A percentile compares a stretch with the other conserved stretches of the same genome.
phyloP scores from a whole-genome alignment of 2,113 vertebrate genomes.

The Daphoenositta chrysoptera region DNA sequence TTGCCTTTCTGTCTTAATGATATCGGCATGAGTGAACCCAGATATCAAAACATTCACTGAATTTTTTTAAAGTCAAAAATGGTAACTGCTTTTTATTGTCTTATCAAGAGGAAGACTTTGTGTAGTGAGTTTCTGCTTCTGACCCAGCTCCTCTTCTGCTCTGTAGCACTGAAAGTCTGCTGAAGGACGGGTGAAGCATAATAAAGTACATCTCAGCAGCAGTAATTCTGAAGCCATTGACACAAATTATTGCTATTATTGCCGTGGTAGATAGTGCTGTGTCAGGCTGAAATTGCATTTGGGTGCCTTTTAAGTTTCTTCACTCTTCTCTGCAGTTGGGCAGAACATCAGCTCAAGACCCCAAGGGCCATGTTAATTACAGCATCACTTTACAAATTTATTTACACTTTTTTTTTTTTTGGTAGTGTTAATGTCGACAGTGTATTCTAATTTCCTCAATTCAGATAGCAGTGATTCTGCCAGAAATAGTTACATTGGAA shows the following conservation, averaged over 20 bases:
- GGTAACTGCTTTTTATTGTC: neutral
- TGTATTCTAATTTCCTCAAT: neutral
- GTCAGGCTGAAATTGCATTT: neutral
- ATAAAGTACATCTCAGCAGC: neutral
- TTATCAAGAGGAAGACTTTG: neutral
- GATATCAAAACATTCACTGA: neutral
- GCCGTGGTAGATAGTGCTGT: neutral
- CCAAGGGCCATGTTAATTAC: neutral
- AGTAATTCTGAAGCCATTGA: slow-evolving; percentile 2
- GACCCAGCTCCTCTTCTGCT: neutral
- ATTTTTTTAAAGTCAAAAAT: neutral
- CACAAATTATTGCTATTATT: slow-evolving; percentile 25
- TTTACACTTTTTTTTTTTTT: neutral
- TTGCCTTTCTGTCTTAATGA: neutral
- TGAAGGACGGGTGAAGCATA: neutral
- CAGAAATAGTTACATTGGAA: neutral
- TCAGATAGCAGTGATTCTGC: neutral
- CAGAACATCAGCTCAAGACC: neutral
- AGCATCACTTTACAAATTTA: neutral
- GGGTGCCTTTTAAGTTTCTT: neutral
- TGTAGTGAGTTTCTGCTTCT: neutral
- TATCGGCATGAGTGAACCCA: neutral
- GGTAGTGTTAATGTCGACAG: neutral
- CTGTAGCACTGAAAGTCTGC: neutral
- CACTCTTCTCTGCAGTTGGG: neutral